Evolutionary conservation across 2,797 vertebrate species (phyloP), one percentile per base, ranked within the genome.

Genomic region (Delichon dasypus): DNA sequence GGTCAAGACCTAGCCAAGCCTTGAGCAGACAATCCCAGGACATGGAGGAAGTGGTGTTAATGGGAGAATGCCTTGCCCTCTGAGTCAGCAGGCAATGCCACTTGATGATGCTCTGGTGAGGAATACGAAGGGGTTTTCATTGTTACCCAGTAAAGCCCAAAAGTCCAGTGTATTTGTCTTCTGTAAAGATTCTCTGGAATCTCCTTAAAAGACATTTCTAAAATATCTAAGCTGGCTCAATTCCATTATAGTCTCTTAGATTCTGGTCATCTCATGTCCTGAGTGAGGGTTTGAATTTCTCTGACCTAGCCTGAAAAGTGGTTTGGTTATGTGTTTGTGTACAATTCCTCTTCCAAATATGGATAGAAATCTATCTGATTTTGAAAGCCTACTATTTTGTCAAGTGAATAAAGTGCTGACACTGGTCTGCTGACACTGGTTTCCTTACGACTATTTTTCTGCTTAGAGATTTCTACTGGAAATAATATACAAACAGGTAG

Each of bases 1-100:
- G 94, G 94, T 96, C 91, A 94, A 93, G 88, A 94, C 87, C 79
- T 53, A 93, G 79, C 26, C 81, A 85, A 90, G 84, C 34, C 48
- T 40, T 55, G 89, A 93, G 86, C 26, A 83, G 66, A 93, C 82
- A 73, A 57, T 53, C 79, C 66, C 60, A 82, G 79, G 81, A 67
- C 84, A 76, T 0, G 3, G 45, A 95, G 81, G 88, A 96, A 94
- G 92, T 44, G 89, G 78, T 72, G 47, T 5, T 66, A 82, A 60
- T 96, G 79, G 30, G 60, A 88, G 85, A 92, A 70, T 48, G 87
- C 40, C 34, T 92, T 81, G 89, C 70, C 73, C 44, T 93, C 58
- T 18, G 11, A 90, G 62, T 93, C 87, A 93, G 48, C 32, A 67
- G 53, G 48, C 44, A 54, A 67, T 0, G 3, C 64, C 71, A 61